Conservation (phyloP, 2,888 invertebrate species). For the Ditylenchus weischeri region DNA sequence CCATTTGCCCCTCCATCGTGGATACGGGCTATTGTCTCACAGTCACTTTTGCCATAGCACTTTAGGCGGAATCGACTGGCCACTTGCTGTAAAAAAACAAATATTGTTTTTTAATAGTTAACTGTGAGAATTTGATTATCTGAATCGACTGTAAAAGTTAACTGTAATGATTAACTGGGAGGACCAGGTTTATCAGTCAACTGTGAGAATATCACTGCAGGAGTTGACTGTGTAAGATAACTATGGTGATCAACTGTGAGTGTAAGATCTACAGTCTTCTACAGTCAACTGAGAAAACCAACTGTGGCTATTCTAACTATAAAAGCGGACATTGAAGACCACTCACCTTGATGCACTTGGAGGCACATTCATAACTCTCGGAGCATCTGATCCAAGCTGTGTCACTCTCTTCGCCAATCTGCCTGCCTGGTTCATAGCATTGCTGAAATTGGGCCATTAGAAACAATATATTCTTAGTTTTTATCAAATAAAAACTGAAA, state of each 20-base stretch:
- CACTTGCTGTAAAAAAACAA: conserved; percentile 34
- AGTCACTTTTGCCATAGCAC: conserved; percentile 57
- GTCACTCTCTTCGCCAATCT: conserved; percentile 51
- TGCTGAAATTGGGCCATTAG: conserved; percentile 36
- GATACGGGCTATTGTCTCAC: conserved; percentile 54
- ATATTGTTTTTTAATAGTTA: too few relatives aligned
- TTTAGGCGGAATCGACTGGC: conserved; percentile 52
- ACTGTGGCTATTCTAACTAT: too few relatives aligned
- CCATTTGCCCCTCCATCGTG: conserved; percentile 58
- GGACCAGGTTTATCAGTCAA: too few relatives aligned
- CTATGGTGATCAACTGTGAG: too few relatives aligned
- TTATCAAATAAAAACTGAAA: background rate
- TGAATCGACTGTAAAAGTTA: too few relatives aligned
- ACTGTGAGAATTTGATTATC: too few relatives aligned
- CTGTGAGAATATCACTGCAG: too few relatives aligned
- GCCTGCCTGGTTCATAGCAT: conserved; percentile 56
- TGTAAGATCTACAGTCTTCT: too few relatives aligned
- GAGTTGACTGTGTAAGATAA: too few relatives aligned
- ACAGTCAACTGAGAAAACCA: too few relatives aligned
- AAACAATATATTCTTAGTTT: background rate
- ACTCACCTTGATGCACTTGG: conserved; percentile 51
- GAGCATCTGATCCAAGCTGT: conserved; percentile 56
- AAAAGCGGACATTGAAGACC: background rate
- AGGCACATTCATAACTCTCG: conserved; percentile 54
- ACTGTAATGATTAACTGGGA: too few relatives aligned